Evolutionary conservation across 1,140 invertebrate species (phyloP).

Genomic region (Homarus americanus): DNA sequence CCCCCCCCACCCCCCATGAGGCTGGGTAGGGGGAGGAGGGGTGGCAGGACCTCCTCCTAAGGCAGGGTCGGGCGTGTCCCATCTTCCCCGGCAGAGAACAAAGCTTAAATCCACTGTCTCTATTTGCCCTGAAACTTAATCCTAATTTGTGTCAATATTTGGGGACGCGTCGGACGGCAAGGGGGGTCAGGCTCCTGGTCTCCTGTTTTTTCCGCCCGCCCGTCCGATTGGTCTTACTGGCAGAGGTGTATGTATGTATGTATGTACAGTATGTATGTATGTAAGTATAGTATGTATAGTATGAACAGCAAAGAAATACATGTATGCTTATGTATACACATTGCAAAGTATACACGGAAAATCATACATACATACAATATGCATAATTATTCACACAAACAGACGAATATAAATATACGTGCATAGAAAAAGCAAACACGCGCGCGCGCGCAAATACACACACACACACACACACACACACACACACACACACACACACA

Average conservation of each 20-base stretch:
- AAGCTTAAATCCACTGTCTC: slow-evolving; percentile 58
- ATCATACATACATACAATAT: no score
- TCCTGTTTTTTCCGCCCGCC: not conserved
- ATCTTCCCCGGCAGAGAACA: slow-evolving; percentile 56
- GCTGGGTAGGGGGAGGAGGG: not conserved
- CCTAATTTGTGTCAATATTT: slow-evolving; percentile 70
- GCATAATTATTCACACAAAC: no score
- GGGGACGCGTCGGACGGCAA: slow-evolving; percentile 61
- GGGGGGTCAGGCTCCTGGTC: slow-evolving; percentile 21
- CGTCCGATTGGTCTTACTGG: not conserved
- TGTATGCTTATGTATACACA: no score
- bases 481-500: slow-evolving; percentile 40
- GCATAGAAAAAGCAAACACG: slow-evolving; percentile 3
- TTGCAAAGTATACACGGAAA: no score
- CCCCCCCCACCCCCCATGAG: not conserved
- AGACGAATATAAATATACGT: not conserved
- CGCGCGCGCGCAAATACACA: slow-evolving; percentile 23
- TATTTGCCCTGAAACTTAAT: slow-evolving; percentile 68
- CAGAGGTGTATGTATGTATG: not conserved
- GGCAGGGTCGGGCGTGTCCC: slow-evolving; percentile 15
- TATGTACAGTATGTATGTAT: no score
- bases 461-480: slow-evolving; percentile 48
- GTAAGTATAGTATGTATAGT: no score
- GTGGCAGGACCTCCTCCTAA: not conserved
- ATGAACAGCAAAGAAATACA: no score